A percentile compares a stretch with the other conserved stretches of the same genome.
Conservation (phyloP, 2,888 invertebrate genomes). For the Drosophila mayaguana region DNA sequence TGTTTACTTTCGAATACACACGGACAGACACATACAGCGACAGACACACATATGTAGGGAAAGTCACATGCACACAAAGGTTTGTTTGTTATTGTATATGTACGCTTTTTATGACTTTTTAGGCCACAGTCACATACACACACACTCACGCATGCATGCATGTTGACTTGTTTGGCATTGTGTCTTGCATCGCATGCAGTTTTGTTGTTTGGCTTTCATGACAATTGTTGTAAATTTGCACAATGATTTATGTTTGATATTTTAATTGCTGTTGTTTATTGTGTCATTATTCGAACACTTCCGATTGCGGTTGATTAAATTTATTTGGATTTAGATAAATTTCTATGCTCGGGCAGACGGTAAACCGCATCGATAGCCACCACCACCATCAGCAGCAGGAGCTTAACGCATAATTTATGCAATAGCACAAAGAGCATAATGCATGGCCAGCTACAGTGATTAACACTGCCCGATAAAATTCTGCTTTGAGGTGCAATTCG, state of each 20-base stretch:
- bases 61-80: conserved; percentile 20
- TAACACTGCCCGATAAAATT: conserved; percentile 40
- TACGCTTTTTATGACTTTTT: conserved; percentile 69
- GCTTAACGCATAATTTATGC: conserved; percentile 61
- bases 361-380: conserved; percentile 61
- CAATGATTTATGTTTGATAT: conserved; percentile 79
- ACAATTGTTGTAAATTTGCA: conserved; percentile 76
- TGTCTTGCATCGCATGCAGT: conserved; percentile 64
- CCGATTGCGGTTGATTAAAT: conserved; percentile 81
- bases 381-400: conserved; percentile 27
- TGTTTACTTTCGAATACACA: conserved; percentile 42
- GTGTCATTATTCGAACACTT: conserved; percentile 80
- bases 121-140: conserved; percentile 33
- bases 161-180: conserved; percentile 35
- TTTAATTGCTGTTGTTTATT: conserved; percentile 81
- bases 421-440: conserved; percentile 52
- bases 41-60: neutral
- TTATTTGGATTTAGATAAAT: conserved; percentile 76
- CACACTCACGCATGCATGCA: conserved; percentile 26
- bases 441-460: conserved; percentile 36
- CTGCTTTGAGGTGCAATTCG: neutral
- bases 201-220: conserved; percentile 62
- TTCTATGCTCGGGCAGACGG: conserved; percentile 43
- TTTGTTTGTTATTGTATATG: conserved; percentile 53
- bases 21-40: conserved; percentile 12